phyloP scores from a whole-genome alignment of 53 echinoderm and acorn worm genomes.

The Echinarachnius parma region DNA sequence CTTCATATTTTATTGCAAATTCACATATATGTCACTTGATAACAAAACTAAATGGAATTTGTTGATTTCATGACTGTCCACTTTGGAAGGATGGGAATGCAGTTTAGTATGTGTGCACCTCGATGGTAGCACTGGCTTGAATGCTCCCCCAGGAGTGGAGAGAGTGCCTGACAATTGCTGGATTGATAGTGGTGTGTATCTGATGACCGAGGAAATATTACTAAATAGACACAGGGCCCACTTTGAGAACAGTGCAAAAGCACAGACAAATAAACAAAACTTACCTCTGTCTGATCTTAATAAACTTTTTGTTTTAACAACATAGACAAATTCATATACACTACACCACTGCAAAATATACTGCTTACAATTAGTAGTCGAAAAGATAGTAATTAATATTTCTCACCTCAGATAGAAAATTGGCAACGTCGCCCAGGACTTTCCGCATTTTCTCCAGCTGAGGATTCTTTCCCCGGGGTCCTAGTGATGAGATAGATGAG shows the following conservation, averaged over 20 bases:
- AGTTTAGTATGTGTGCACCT: background rate
- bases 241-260: no score
- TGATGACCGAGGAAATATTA: no score
- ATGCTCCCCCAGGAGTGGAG: background rate
- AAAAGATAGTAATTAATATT: no score
- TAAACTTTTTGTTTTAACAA: no score
- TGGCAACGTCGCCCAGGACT: slow-evolving; percentile 1
- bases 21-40: background rate
- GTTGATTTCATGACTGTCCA: background rate
- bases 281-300: no score
- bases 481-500: background rate
- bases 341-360: no score
- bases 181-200: no score
- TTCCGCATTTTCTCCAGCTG: background rate
- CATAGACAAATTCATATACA: no score
- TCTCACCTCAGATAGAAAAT: slow-evolving; percentile 36
- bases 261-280: no score
- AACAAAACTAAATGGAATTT: background rate
- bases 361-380: no score
- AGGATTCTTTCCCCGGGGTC: background rate
- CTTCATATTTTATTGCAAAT: background rate
- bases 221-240: no score
- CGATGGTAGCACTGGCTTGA: background rate
- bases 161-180: no score
- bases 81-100: background rate